phyloP scores from a whole-genome alignment of 30 jellyfish, hydroid and myxozoan species.

The Hydra vulgaris region DNA sequence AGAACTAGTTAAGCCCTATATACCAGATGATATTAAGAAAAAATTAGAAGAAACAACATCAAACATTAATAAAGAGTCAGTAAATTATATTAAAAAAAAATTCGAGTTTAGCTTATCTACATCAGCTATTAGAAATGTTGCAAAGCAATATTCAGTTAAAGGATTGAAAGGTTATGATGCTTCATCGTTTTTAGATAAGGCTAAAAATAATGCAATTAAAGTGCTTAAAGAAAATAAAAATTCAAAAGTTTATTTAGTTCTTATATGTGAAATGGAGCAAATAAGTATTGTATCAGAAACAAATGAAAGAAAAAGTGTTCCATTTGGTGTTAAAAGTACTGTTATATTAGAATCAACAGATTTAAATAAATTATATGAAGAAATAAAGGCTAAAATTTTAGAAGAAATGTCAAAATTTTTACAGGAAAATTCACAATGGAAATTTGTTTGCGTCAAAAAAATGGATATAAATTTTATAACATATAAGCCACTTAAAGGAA shows the following conservation, averaged over 20 bases:
- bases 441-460: too few relatives aligned
- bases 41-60: background rate
- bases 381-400: background rate
- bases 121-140: background rate
- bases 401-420: background rate
- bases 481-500: background rate
- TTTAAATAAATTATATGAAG: too few relatives aligned
- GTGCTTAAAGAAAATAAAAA: background rate
- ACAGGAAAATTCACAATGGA: background rate
- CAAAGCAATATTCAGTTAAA: background rate
- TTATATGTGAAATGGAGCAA: background rate
- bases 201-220: background rate
- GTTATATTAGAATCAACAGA: background rate
- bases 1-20: background rate
- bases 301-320: background rate
- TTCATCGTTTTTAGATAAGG: background rate
- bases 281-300: background rate
- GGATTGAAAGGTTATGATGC: too few relatives aligned
- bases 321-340: background rate
- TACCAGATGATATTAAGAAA: background rate
- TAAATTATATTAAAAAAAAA: too few relatives aligned
- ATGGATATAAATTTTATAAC: background rate
- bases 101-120: background rate
- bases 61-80: background rate
- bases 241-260: background rate